Base-by-base conservation (phyloP, 2,113 vertebrate genomes). In the Phyllostomus discolor region DNA sequence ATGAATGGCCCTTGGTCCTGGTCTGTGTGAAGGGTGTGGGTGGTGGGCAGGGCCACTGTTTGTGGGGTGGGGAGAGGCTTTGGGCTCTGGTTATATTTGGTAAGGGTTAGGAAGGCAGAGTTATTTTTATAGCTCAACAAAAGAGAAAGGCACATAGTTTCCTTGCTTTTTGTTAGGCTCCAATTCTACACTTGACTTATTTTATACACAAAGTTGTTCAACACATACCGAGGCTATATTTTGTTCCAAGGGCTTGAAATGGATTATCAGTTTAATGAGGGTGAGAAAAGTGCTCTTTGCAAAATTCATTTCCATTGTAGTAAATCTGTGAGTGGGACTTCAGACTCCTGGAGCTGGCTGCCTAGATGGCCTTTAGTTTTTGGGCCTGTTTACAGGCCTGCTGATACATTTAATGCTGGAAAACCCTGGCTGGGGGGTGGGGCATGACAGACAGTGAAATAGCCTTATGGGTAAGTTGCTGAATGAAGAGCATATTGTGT, bases 91-190 rank as follows among this genome's bases (percentile, higher is more conserved):
- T 41, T 52, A 0, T 79, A 10, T 19, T 33, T 50, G 33, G n/a
- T 15, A 7, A 24, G 20, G 28, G 5, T 62, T 57, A 81, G 52
- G 80, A 85, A 94, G 41, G 79, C 50, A 9, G 38, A 24, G 9
- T 41, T 75, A 83, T 57, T 97, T 98, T 96, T 91, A 96, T 92
- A 93, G 95, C 87, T 95, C 94, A 84, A 95, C 70, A 91, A 95
- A 95, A 66, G 66, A 83, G 50, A 82, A 9, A 72, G 4, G 0
- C 72, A 15, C 17, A 83, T 35, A 3, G n/a, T 1, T 57, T 86
- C 10, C 66, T 70, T 24, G 54, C 75, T 90, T 46, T 95, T 88
- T 73, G 1, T 85, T 92, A 43, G 72, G n/a, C 67, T 41, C 73
- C 16, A 1, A 0, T 10, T 59, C 96, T 69, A 35, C 16, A 85